Base-by-base conservation (phyloP, 2,888 invertebrate species). In the Piscicola geometra region DNA sequence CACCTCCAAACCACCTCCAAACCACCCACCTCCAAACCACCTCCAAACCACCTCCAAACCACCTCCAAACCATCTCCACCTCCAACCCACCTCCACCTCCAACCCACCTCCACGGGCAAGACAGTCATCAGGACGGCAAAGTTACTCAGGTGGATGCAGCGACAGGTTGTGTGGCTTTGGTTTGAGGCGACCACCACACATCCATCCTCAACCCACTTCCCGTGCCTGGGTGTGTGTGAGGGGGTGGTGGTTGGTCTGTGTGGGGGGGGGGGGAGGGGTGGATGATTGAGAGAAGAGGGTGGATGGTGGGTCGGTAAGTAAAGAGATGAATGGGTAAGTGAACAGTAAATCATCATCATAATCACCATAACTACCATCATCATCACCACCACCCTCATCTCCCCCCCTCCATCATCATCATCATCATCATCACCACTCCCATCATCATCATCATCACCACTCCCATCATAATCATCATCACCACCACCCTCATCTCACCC, bases 401-500 rank as follows among this genome's bases (percentile, higher is more conserved):
- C 64, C 5, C 21, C 64, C 3, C 21, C 64, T 12, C 21, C 64
- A 64, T 64, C 21, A 21, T 64, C 64, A 64, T 30, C 64, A 64
- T 64, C 64, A 64, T 64, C 30, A 21, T 30, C 64, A 64, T 64
- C 64, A 64, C 21, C 64, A 64, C 21, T 21, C 3, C 21, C 64
- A 64, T 64, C 64, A 64, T 64, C 64, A 64, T 3, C 64, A 21
- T 28, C 64, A 21, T 64, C 30, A 64, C 9, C 64, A 64, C 21
- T n/a, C 5, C 21, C 64, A 64, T 64, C 64, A 64, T 64, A 5
- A 64, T 64, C 64, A 64, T 64, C 64, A 64, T 64, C 64, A 64
- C 21, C 64, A 64, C 21, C 64, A 64, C 21, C 64, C 5, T 64
- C 64, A 64, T 64, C 64, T 64, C 64, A 64, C 21, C 64, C 5